These are phyloP conservation scores for Pachycephala philippinensis DNA, from an alignment of 2,113 vertebrate species.

Conservation along the genomic window DNA sequence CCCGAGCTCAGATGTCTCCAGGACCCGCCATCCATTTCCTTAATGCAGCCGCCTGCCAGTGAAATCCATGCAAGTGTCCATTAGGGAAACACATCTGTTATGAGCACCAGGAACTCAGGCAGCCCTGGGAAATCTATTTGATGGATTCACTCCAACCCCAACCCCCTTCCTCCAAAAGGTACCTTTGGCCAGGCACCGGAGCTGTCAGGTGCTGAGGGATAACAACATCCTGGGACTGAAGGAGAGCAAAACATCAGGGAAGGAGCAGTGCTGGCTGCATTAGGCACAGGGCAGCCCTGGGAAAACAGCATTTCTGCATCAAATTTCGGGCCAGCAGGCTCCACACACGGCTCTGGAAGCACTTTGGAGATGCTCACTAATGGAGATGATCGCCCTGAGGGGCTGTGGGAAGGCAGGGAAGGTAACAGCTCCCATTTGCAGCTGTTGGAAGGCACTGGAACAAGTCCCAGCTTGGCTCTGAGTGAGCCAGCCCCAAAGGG, in stretches of 20 bases:
- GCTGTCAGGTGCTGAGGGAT: not conserved
- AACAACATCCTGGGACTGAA: not conserved
- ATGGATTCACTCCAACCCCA: conserved; percentile 3
- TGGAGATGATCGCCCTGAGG: conserved; percentile 22
- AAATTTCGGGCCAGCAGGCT: not conserved
- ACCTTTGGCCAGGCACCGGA: not conserved
- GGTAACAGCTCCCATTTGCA: not conserved
- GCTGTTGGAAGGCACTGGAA: not conserved
- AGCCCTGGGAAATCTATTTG: not conserved
- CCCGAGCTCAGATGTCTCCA: conserved; percentile 4
- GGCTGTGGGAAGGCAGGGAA: not conserved
- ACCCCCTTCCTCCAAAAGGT: not conserved
- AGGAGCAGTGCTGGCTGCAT: not conserved
- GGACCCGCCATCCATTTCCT: conserved; percentile 41
- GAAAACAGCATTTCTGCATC: conserved; percentile 24
- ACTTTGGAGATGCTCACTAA: not conserved
- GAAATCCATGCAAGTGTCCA: conserved; percentile 6
- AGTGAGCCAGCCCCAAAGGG: not conserved
- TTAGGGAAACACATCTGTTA: conserved; percentile 39
- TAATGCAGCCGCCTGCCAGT: conserved; percentile 22
- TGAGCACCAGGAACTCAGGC: not conserved
- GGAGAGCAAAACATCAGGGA: not conserved
- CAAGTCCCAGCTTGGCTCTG: not conserved
- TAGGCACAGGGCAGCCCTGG: not conserved
- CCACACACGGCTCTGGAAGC: not conserved